Base-by-base conservation (phyloP, 2,797 vertebrate genomes). In the Cuculus canorus region DNA sequence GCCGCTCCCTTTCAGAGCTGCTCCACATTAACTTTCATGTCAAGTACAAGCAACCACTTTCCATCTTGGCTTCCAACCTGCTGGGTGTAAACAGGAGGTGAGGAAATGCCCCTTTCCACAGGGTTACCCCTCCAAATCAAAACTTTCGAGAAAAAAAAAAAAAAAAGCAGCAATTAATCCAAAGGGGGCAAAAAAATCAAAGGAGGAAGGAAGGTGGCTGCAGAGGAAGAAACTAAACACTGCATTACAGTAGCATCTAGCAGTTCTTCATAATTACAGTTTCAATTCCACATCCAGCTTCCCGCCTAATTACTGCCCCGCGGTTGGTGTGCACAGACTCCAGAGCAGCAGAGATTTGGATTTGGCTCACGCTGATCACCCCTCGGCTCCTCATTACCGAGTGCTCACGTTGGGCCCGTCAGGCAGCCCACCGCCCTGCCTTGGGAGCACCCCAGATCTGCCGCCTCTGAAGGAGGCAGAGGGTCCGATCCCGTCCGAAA, bases 231-330 rank as follows among this genome's bases (percentile, higher is more conserved):
- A 53, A 53, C 33, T 23, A 50, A 86, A 47, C 1, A 4, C 88
- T 5, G 68, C 1, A 2, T 53, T n/a, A 47, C 76, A 6, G 72
- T 13, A 81, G 69, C 82, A 81, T 92, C 80, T 71, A 64, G 27
- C 65, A 33, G 57, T 45, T 92, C 83, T 61, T 90, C 85, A 39
- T 93, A 95, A 96, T 96, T 95, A 92, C 85, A 63, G 80, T 59
- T 90, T 72, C 84, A 63, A 59, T 85, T 83, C 95, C 88, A 78
- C 76, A 75, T 81, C 92, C 77, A 88, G 91, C 83, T 91, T 96
- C 91, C 87, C 18, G 14, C 83, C 91, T 92, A 82, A 95, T 95
- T 94, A 71, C 94, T 79, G 87, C 90, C 92, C 89, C 4, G 61
- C 52, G 23, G 95, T 90, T 39, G 88, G 85, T 47, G 82, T 11